Base-by-base conservation (phyloP, 2,888 invertebrate species). In the Drosophila prolongata region DNA sequence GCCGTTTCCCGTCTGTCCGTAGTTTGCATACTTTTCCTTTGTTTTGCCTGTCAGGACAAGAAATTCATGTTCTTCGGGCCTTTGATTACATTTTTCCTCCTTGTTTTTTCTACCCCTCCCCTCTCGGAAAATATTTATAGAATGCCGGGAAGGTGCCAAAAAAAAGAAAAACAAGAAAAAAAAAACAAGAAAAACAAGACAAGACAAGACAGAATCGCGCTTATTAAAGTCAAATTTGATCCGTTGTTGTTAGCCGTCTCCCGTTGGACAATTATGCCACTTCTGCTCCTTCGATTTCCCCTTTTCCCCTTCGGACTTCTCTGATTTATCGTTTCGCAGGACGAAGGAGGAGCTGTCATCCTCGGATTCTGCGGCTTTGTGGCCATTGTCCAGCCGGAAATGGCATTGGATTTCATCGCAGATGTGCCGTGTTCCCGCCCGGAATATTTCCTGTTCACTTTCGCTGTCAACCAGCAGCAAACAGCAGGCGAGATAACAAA, bases 1-100 rank as follows among this genome's bases (percentile, higher is more conserved):
- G 74, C 52, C 60, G 64, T 76, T 70, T 74, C 47, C 54, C 47
- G 69, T 38, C 64, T 77, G 38, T 40, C 40, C 70, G 58, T 64
- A 64, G 61, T 75, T 84, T 78, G 81, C 75, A 72, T 80, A 67
- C 75, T 78, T 78, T 44, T 46, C 80, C 49, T 76, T 84, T 84
- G 84, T 79, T 78, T 80, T 38, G 71, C 52, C 49, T 53, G 67
- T 72, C 66, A 69, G 66, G 11, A 50, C 49, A 72, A 56, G 68
- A 85, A 78, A 79, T 81, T 80, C 53, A 56, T 59, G 56, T 70
- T 65, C 6, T 50, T 16, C 43, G 16, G 34, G 52, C 44, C 58
- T 64, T 54, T 61, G 56, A 62, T 66, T 62, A 61, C 43, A 47
- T 49, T 59, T 58, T 62, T 47, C 60, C 14, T 44, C 11, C 10